Conservation (phyloP, 2,113 vertebrate species). For the Pedionomus torquatus region DNA sequence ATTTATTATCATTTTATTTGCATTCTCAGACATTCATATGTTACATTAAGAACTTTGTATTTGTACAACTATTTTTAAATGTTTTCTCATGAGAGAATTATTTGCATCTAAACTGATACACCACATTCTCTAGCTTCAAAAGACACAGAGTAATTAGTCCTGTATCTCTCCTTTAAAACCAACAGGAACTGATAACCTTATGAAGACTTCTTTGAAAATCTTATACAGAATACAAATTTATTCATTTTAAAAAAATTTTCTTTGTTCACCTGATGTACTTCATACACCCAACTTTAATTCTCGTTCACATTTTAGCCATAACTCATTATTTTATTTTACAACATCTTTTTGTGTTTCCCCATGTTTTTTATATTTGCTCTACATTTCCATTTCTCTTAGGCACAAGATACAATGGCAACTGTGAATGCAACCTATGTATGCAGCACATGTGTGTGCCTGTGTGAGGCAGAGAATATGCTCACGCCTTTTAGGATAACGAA, state of each 20-base stretch:
- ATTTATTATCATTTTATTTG: neutral
- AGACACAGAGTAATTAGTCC: neutral
- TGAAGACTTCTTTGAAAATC: neutral
- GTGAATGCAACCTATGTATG: neutral
- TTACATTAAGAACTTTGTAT: neutral
- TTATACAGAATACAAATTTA: neutral
- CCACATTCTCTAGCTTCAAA: neutral
- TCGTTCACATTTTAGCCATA: neutral
- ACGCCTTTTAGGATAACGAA: neutral
- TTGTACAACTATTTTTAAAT: neutral
- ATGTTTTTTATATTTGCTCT: neutral
- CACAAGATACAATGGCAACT: neutral
- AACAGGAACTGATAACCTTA: neutral
- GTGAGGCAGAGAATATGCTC: neutral
- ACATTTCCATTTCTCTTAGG: neutral
- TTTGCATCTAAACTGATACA: neutral
- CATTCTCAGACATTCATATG: neutral
- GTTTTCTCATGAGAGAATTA: neutral
- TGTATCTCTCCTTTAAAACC: neutral
- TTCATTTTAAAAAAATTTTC: fast-evolving
- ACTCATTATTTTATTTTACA: neutral
- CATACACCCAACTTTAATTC: neutral
- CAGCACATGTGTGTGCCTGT: no score
- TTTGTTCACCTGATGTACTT: neutral
- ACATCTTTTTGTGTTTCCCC: neutral